Percentiles rank a stretch among this genome's conserved stretches.
Evolutionary conservation across 2,888 invertebrate species (phyloP).

Genomic region (Sympetrum striolatum): DNA sequence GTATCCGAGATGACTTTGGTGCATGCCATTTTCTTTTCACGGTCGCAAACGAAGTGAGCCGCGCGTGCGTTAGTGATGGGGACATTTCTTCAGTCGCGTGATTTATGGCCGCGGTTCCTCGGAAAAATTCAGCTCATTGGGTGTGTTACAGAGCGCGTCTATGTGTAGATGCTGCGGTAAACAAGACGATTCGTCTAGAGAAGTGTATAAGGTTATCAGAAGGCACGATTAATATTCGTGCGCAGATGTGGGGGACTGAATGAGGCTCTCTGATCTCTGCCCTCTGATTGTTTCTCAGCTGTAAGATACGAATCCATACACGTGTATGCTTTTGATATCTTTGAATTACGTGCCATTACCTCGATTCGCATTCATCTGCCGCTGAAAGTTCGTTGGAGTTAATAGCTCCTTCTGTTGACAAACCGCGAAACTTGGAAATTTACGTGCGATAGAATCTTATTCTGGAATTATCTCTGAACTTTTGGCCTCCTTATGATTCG

Average conservation of each 20-base stretch:
- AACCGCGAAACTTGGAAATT: too few relatives aligned
- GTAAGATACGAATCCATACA: too few relatives aligned
- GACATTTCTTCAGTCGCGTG: not conserved
- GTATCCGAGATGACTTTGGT: not conserved
- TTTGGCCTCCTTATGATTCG: too few relatives aligned
- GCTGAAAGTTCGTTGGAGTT: too few relatives aligned
- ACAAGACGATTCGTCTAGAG: not conserved
- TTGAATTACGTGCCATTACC: too few relatives aligned
- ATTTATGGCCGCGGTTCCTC: not conserved
- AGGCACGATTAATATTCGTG: not conserved
- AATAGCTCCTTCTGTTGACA: too few relatives aligned
- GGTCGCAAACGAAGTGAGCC: not conserved
- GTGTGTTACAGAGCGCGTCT: not conserved
- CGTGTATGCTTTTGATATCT: too few relatives aligned
- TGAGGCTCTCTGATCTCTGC: too few relatives aligned
- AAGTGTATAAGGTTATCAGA: not conserved
- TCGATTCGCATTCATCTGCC: too few relatives aligned
- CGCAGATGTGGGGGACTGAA: not conserved
- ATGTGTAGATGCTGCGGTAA: not conserved
- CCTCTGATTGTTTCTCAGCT: not conserved
- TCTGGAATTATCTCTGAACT: too few relatives aligned
- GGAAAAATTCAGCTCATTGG: not conserved
- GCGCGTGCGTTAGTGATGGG: not conserved
- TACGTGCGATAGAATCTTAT: too few relatives aligned
- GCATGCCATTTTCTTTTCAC: not conserved